Evolutionary conservation across 2,888 invertebrate species (phyloP).

Genomic region (Scotopteryx bipunctaria): DNA sequence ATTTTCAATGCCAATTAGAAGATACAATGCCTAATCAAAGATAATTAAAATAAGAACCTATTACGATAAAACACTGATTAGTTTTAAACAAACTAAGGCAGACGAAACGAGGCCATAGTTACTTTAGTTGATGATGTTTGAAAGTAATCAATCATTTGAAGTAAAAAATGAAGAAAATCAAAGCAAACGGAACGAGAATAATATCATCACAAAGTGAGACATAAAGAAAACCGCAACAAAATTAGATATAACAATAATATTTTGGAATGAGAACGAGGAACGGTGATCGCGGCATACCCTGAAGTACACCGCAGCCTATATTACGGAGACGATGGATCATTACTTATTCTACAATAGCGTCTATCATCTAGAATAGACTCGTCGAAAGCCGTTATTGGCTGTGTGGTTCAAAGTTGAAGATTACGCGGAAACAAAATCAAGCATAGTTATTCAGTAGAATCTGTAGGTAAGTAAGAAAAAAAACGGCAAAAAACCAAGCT

Average conservation of each 20-base stretch:
- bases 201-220: conserved; percentile 11
- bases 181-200: conserved; percentile 5
- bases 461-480: no score
- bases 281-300: conserved; percentile 41
- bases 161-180: background rate
- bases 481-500: no score
- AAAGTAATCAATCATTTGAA: background rate
- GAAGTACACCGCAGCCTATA: conserved; percentile 44
- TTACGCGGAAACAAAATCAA: conserved; percentile 16
- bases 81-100: background rate
- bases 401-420: conserved; percentile 36
- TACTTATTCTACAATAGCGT: conserved; percentile 63
- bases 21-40: conserved; percentile 47
- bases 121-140: background rate
- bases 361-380: conserved; percentile 65
- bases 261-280: conserved; percentile 40
- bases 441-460: background rate
- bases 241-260: conserved; percentile 35
- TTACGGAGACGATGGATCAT: conserved; percentile 46
- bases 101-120: background rate
- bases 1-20: conserved; percentile 58
- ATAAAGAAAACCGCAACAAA: conserved; percentile 29
- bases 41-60: conserved; percentile 29
- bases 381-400: conserved; percentile 60
- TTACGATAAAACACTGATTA: conserved; percentile 4